Conservation (phyloP, 2,113 vertebrate genomes). For the Malurus melanocephalus region DNA sequence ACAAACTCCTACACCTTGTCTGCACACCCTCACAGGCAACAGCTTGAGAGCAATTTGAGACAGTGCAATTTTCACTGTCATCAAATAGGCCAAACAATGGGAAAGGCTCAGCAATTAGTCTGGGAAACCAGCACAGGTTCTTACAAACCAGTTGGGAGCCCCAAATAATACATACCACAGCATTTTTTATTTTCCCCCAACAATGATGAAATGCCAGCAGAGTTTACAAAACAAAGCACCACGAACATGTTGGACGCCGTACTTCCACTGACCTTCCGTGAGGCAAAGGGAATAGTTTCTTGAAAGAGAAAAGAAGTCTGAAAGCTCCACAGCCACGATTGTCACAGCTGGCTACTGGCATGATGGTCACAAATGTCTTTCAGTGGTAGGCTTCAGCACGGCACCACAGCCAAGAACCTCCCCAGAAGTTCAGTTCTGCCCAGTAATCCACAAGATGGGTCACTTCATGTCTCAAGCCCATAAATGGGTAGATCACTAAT, state of each 20-base stretch:
- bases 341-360: constrained; percentile 62
- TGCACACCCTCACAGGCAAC: not conserved
- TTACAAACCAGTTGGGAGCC: not conserved
- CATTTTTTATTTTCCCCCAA: not conserved
- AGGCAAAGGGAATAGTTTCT: constrained; percentile 31
- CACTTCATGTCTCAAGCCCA: not conserved
- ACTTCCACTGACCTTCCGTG: constrained; percentile 62
- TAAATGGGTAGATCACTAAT: not conserved
- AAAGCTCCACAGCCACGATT: constrained; percentile 61
- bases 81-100: not conserved
- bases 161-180: not conserved
- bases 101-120: not conserved
- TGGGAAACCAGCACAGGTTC: not conserved
- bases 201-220: not conserved
- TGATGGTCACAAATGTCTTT: constrained; percentile 40
- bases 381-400: constrained; percentile 3
- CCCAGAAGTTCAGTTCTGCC: constrained; percentile 52
- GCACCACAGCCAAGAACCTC: constrained; percentile 40
- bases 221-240: not conserved
- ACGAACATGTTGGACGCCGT: not conserved
- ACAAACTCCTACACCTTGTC: not conserved
- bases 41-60: constrained; percentile 1
- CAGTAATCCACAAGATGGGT: constrained; percentile 49
- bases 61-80: not conserved
- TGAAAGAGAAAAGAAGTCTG: constrained; percentile 37